These are phyloP conservation scores for Prosapia bicincta DNA, from an alignment of 2,888 invertebrate genomes.

Conservation along the genomic window DNA sequence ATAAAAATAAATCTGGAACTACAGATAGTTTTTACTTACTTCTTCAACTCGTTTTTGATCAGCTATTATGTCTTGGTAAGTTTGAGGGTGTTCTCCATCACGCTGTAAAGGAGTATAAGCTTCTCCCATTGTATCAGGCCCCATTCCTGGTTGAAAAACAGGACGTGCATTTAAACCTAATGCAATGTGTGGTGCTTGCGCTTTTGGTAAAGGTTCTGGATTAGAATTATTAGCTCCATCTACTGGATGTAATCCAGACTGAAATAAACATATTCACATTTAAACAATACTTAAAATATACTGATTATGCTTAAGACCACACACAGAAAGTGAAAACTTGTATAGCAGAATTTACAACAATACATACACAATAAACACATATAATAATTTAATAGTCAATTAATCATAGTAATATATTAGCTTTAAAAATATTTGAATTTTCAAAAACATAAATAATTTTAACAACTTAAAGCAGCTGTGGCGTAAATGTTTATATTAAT, in stretches of 20 bases:
- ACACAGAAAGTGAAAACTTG: too few relatives aligned
- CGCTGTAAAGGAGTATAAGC: slow-evolving; percentile 71
- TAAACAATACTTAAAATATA: too few relatives aligned
- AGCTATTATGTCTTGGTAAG: slow-evolving; percentile 72
- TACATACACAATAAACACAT: too few relatives aligned
- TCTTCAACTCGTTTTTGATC: slow-evolving; percentile 73
- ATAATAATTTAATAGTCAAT: too few relatives aligned
- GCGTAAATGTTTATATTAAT: too few relatives aligned
- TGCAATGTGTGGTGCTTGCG: slow-evolving; percentile 15
- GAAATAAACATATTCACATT: not conserved
- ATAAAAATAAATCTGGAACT: too few relatives aligned
- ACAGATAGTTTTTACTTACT: slow-evolving; percentile 40
- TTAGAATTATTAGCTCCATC: not conserved
- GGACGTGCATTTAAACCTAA: slow-evolving; percentile 39
- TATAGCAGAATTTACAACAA: too few relatives aligned
- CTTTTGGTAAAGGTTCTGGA: slow-evolving; percentile 1
- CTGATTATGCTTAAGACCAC: too few relatives aligned
- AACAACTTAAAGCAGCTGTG: too few relatives aligned
- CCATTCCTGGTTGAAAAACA: slow-evolving; percentile 62
- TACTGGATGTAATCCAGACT: not conserved
- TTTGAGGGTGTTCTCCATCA: slow-evolving; percentile 48
- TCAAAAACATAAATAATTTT: too few relatives aligned
- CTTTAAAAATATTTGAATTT: too few relatives aligned
- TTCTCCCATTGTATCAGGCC: slow-evolving; percentile 72
- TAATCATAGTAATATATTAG: too few relatives aligned